phyloP scores from a whole-genome alignment of 2,888 invertebrate genomes.

The Steromphala cineraria region DNA sequence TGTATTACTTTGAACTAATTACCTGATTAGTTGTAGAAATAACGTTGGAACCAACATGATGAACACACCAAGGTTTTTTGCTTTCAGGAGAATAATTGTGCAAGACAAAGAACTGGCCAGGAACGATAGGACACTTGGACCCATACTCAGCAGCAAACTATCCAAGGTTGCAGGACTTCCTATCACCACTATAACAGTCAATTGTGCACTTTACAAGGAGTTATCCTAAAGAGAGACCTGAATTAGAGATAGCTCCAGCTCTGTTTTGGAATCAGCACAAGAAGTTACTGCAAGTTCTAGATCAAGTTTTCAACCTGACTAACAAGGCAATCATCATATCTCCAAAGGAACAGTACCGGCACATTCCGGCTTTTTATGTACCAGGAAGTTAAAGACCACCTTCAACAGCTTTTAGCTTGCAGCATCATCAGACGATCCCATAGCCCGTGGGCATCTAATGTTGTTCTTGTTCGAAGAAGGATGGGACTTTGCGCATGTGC shows the following conservation, averaged over 20 bases:
- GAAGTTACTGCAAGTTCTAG: not conserved
- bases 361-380: slow-evolving; percentile 40
- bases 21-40: not conserved
- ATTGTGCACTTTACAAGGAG: not conserved
- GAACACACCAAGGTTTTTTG: not conserved
- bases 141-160: not conserved
- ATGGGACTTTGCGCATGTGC: slow-evolving; percentile 38
- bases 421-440: slow-evolving; percentile 39
- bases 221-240: not conserved
- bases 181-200: not conserved
- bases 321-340: not conserved
- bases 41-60: not conserved
- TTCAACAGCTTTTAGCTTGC: slow-evolving; percentile 37
- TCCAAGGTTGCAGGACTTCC: not conserved
- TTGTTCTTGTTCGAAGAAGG: slow-evolving; percentile 40
- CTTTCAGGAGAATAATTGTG: not conserved
- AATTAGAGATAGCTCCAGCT: not conserved
- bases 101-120: not conserved
- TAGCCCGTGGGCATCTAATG: slow-evolving; percentile 38
- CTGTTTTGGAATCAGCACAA: not conserved
- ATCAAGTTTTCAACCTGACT: not conserved
- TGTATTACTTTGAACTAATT: not conserved
- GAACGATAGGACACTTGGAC: not conserved
- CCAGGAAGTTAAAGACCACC: slow-evolving; percentile 38
- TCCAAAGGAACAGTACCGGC: slow-evolving; percentile 29